Conservation (phyloP, 2,888 invertebrate species). For the Napeogenes sylphis region DNA sequence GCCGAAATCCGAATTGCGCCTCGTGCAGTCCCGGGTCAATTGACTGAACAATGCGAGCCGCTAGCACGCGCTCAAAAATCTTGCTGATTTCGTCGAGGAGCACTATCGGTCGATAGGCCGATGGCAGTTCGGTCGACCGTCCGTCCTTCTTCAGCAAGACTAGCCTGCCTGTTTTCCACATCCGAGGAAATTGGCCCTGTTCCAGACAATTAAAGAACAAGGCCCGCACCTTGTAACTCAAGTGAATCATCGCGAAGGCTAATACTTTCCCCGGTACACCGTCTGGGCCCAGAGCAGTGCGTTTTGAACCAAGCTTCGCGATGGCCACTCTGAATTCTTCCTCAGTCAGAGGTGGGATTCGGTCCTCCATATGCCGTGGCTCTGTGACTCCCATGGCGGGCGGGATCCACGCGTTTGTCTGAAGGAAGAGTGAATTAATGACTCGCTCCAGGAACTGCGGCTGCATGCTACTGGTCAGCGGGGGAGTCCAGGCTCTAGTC, state of each 20-base stretch:
- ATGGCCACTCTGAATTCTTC: not conserved
- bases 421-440: no score
- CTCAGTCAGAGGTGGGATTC: not conserved
- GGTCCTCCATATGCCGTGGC: no score
- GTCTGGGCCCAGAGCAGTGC: slow-evolving; percentile 21
- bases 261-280: slow-evolving; percentile 20
- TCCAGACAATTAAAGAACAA: no score
- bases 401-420: no score
- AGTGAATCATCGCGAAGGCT: no score
- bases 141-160: slow-evolving; percentile 25
- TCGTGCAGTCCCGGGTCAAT: slow-evolving; percentile 19
- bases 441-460: no score
- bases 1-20: slow-evolving; percentile 17
- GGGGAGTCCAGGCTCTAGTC: no score
- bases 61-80: slow-evolving; percentile 28
- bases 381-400: slow-evolving; percentile 19
- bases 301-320: slow-evolving; percentile 1
- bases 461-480: no score
- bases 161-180: slow-evolving; percentile 22
- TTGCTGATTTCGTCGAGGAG: slow-evolving; percentile 29
- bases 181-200: slow-evolving; percentile 3
- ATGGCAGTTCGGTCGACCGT: slow-evolving; percentile 14
- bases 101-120: slow-evolving; percentile 26
- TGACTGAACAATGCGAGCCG: no score
- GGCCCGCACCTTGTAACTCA: slow-evolving; percentile 11